These are phyloP conservation scores for Pyralis farinalis DNA, from an alignment of 2,888 invertebrate species.

Conservation along the genomic window DNA sequence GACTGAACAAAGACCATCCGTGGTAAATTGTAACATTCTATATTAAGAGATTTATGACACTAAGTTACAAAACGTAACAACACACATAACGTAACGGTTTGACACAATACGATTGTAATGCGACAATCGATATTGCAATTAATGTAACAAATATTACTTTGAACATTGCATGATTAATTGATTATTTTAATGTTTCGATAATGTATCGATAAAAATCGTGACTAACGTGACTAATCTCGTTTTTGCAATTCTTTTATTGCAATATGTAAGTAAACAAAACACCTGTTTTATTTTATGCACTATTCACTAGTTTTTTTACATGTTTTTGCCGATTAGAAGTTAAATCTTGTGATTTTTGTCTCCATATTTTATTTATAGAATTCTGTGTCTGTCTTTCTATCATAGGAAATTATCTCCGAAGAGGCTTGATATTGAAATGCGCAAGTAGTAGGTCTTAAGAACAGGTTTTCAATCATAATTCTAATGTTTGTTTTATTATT, in stretches of 20 bases:
- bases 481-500: too few species aligned
- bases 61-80: slow-evolving; percentile 4
- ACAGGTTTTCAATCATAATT: too few species aligned
- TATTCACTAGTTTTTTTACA: not conserved
- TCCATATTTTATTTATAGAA: too few species aligned
- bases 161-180: slow-evolving; percentile 13
- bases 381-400: not conserved
- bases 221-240: slow-evolving; percentile 34
- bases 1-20: not conserved
- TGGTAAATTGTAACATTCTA: slow-evolving; percentile 1
- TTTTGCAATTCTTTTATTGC: slow-evolving; percentile 25
- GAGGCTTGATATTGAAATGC: too few species aligned
- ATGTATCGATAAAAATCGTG: slow-evolving; percentile 17
- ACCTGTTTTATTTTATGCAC: slow-evolving; percentile 26
- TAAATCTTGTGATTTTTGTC: not conserved
- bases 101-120: slow-evolving; percentile 2
- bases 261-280: slow-evolving; percentile 34
- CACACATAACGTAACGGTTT: slow-evolving; percentile 5
- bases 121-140: slow-evolving; percentile 1
- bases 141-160: slow-evolving; percentile 4
- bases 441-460: too few species aligned
- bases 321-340: not conserved
- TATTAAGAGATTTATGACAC: slow-evolving; percentile 4
- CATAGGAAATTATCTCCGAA: too few species aligned
- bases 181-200: slow-evolving; percentile 14